Base-by-base conservation (phyloP, 2,797 vertebrate genomes). In the Argya squamiceps region DNA sequence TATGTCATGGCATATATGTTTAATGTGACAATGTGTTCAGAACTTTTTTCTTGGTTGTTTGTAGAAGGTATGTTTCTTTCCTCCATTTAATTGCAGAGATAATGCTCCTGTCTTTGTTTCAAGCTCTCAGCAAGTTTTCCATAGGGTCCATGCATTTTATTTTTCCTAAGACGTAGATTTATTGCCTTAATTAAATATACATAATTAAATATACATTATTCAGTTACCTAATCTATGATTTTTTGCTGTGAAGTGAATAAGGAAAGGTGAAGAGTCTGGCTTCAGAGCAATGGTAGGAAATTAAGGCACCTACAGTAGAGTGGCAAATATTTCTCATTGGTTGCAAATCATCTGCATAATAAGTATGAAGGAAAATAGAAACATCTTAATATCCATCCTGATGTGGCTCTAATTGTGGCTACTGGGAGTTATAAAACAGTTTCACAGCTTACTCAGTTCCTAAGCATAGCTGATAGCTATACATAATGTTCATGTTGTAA, bases 281-380 rank as follows among this genome's bases (percentile, higher is more conserved):
- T 90, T 86, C 62, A 84, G 75, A 70, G 59, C 32, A 80, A 68
- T 36, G 12, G 50, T 86, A 50, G 70, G 67, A 94, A 81, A 82
- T 71, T 23, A 75, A 87, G 56, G 44, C 58, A 74, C 15, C 41
- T 91, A 26, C 17, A n/a, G 16, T 26, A 24, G 21, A 3, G 9
- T 67, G 34, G 64, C 22, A 76, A 19, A 74, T 84, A 81, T 63
- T 92, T 91, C 60, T 95, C 30, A 43, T 60, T 63, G 46, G 19
- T 74, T 92, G 70, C 52, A 88, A 92, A 85, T 95, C 64, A 85
- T 59, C 41, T 92, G 10, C 41, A 27, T 70, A 90, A 60, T 86
- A 93, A 87, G 41, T 73, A 52, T 49, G 76, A 89, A 86, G 63
- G 67, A 76, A 87, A 69, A 74, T 41, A 78, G n/a, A 79, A 97